These are phyloP conservation scores for Augochlora pura DNA, from an alignment of 1,140 invertebrate species.

Conservation along the genomic window DNA sequence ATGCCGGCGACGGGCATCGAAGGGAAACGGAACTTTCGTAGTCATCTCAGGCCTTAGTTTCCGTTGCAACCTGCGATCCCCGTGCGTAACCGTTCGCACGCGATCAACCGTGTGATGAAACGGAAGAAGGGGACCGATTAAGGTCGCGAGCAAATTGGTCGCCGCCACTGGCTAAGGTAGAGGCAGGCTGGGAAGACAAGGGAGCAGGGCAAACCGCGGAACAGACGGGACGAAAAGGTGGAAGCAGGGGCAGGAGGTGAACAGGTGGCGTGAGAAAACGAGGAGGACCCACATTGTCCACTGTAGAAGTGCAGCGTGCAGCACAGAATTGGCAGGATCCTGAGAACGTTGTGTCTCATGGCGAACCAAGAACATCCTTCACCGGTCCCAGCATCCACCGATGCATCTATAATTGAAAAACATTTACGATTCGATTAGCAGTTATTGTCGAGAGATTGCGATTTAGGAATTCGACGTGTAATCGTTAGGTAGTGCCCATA, in stretches of 20 bases:
- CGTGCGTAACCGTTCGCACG: slow-evolving; percentile 27
- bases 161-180: too few species aligned
- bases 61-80: slow-evolving; percentile 2
- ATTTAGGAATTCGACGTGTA: too few species aligned
- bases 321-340: slow-evolving; percentile 69
- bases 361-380: slow-evolving; percentile 74
- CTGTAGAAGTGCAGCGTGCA: slow-evolving; percentile 62
- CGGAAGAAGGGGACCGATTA: slow-evolving; percentile 29
- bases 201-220: not conserved
- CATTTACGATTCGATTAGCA: too few species aligned
- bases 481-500: too few species aligned
- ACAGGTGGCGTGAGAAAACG: slow-evolving; percentile 32
- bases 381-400: slow-evolving; percentile 60
- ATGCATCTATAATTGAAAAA: slow-evolving; percentile 68
- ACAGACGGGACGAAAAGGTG: slow-evolving; percentile 20
- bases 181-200: too few species aligned
- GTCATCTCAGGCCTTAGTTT: not conserved
- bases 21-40: slow-evolving; percentile 18
- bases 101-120: slow-evolving; percentile 46
- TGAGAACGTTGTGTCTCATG: slow-evolving; percentile 74
- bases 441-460: too few species aligned
- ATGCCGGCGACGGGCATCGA: slow-evolving; percentile 19
- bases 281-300: slow-evolving; percentile 72
- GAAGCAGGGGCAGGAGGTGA: not conserved
- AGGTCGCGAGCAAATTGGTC: slow-evolving; percentile 21